Percentiles rank a stretch among this genome's conserved stretches.
phyloP scores from a whole-genome alignment of 2,113 vertebrate genomes.

The Channa argus region DNA sequence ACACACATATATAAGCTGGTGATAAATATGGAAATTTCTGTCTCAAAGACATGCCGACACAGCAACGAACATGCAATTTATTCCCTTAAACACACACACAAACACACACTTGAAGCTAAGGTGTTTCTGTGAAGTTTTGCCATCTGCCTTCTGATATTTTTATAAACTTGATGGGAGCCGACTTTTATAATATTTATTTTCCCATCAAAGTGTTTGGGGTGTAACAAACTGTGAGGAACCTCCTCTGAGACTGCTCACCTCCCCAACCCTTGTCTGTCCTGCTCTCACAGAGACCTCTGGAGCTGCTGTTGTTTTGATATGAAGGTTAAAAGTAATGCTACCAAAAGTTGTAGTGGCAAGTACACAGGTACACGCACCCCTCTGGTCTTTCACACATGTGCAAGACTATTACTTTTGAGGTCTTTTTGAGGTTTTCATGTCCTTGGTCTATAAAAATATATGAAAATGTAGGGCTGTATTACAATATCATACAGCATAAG shows the following conservation, averaged over 20 bases:
- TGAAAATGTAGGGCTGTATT: too few species aligned
- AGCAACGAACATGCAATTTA: conserved; percentile 59
- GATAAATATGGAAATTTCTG: conserved; percentile 64
- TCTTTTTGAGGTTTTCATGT: too few species aligned
- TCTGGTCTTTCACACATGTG: too few species aligned
- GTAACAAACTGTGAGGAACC: conserved; percentile 44
- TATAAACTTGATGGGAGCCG: conserved; percentile 31
- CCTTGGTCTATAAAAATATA: too few species aligned
- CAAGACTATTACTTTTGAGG: too few species aligned
- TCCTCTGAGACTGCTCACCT: conserved; percentile 35
- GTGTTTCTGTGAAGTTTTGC: conserved; percentile 48
- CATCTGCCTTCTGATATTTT: conserved; percentile 54
- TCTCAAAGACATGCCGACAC: conserved; percentile 46
- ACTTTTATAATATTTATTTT: conserved; percentile 37
- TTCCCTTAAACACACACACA: conserved; percentile 12
- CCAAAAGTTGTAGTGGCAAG: neutral
- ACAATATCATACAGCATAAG: too few species aligned
- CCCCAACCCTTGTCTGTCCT: conserved; percentile 27
- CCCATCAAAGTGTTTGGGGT: conserved; percentile 19
- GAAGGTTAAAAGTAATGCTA: conserved; percentile 27
- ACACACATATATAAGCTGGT: conserved; percentile 23
- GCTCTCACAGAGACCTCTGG: conserved; percentile 15
- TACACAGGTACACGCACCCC: too few species aligned
- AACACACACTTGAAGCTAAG: conserved; percentile 20
- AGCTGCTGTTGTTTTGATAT: conserved; percentile 27